phyloP scores from a whole-genome alignment of 2,888 invertebrate genomes.

The Conistra vaccinii region DNA sequence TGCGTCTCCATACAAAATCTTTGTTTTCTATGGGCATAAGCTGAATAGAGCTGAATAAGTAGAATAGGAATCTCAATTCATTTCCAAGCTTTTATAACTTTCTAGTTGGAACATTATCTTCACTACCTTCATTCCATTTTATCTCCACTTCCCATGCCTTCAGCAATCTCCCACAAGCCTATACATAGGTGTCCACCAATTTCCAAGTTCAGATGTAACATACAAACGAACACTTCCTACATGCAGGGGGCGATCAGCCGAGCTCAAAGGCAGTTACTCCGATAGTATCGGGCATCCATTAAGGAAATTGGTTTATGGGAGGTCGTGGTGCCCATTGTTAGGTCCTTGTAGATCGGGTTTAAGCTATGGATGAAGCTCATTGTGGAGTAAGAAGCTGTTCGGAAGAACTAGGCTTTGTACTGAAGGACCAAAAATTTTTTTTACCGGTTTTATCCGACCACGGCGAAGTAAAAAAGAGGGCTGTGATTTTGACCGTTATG shows the following conservation, averaged over 20 bases:
- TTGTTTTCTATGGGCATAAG: too few species aligned
- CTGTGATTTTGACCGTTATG: too few species aligned
- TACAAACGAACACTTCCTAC: slow-evolving; percentile 42
- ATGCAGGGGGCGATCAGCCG: slow-evolving; percentile 56
- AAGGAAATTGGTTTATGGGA: slow-evolving; percentile 87
- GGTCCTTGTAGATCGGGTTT: slow-evolving; percentile 32
- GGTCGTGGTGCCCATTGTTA: slow-evolving; percentile 56
- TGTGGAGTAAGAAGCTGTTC: slow-evolving; percentile 9
- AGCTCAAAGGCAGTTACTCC: slow-evolving; percentile 74
- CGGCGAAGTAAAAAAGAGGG: too few species aligned
- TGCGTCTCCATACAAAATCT: too few species aligned
- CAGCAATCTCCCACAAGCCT: neutral
- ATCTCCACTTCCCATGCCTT: neutral
- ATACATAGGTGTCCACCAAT: slow-evolving; percentile 21
- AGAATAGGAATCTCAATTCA: too few species aligned
- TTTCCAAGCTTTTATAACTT: neutral
- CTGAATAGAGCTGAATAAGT: too few species aligned
- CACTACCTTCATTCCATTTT: neutral
- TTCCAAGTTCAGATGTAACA: slow-evolving; percentile 28
- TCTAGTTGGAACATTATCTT: neutral
- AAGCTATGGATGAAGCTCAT: slow-evolving; percentile 7
- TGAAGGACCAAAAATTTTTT: neutral
- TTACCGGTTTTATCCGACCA: too few species aligned
- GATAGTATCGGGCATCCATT: slow-evolving; percentile 82
- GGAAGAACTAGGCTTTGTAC: neutral